Evolutionary conservation across 2,797 vertebrate species (phyloP).

Genomic region (Chloroceryle amazona): DNA sequence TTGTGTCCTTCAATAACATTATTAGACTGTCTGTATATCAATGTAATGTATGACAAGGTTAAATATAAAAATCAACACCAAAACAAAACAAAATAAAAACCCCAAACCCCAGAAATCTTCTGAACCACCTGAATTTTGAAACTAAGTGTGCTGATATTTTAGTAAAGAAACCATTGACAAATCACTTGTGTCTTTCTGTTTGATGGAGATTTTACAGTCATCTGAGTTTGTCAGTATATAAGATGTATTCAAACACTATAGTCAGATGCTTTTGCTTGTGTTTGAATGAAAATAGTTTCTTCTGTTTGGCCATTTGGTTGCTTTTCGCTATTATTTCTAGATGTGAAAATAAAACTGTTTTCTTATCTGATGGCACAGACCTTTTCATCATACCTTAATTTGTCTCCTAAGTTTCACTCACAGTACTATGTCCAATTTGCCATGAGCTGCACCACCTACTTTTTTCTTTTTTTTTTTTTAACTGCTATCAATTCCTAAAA

Average conservation of each 20-base stretch:
- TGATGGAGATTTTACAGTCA: neutral
- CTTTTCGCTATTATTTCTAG: neutral
- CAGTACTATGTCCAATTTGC: neutral
- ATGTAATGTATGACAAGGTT: neutral
- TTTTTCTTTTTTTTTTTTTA: neutral
- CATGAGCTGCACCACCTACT: neutral
- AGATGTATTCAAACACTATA: neutral
- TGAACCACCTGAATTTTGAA: neutral
- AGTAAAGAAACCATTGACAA: neutral
- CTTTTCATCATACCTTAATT: slow-evolving; percentile 44
- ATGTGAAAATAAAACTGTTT: slow-evolving; percentile 23
- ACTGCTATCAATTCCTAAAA: slow-evolving; percentile 35
- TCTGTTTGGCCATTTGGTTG: neutral
- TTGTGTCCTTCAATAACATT: neutral
- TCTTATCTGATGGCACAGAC: neutral
- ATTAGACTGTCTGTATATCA: too few relatives aligned
- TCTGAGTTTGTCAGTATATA: neutral
- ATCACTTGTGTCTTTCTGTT: neutral
- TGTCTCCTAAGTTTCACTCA: slow-evolving; percentile 17
- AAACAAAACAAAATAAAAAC: neutral
- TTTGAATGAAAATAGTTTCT: neutral
- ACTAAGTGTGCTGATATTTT: neutral
- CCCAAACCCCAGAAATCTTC: neutral
- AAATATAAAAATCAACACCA: neutral
- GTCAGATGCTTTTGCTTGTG: neutral